Conservation (phyloP, 2,888 invertebrate genomes). For the Stenodema calcarata region DNA sequence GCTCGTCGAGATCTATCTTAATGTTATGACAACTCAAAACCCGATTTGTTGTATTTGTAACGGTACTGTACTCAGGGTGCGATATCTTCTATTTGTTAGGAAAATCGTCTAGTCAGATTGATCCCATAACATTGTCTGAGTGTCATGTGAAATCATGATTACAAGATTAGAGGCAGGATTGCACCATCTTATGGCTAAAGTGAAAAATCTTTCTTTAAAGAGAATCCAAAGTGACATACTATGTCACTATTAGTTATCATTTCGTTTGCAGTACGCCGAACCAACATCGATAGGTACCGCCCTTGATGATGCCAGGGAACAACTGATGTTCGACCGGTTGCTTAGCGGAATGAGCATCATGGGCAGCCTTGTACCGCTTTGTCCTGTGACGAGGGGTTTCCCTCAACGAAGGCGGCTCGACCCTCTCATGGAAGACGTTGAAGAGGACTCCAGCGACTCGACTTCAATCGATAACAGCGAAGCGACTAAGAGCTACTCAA, state of each 20-base stretch:
- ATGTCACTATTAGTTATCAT: not conserved
- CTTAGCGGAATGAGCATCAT: conserved; percentile 61
- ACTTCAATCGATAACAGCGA: conserved; percentile 63
- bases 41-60: too few species aligned
- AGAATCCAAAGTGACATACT: not conserved
- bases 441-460: conserved; percentile 70
- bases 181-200: too few species aligned
- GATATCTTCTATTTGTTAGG: too few species aligned
- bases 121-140: too few species aligned
- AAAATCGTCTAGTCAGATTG: too few species aligned
- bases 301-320: conserved; percentile 73
- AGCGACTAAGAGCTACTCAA: conserved; percentile 58
- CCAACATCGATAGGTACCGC: conserved; percentile 55
- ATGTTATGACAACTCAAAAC: too few species aligned
- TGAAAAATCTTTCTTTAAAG: too few species aligned
- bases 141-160: too few species aligned
- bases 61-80: too few species aligned
- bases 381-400: conserved; percentile 63
- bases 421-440: conserved; percentile 72
- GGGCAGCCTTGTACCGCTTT: conserved; percentile 52
- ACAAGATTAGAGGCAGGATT: too few species aligned
- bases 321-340: conserved; percentile 81
- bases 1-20: too few species aligned
- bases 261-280: conserved; percentile 22
- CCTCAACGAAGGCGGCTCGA: conserved; percentile 78